Evolutionary conservation across 2,113 vertebrate species (phyloP), one percentile per base, ranked within the genome.

Genomic region (Mixornis gularis): DNA sequence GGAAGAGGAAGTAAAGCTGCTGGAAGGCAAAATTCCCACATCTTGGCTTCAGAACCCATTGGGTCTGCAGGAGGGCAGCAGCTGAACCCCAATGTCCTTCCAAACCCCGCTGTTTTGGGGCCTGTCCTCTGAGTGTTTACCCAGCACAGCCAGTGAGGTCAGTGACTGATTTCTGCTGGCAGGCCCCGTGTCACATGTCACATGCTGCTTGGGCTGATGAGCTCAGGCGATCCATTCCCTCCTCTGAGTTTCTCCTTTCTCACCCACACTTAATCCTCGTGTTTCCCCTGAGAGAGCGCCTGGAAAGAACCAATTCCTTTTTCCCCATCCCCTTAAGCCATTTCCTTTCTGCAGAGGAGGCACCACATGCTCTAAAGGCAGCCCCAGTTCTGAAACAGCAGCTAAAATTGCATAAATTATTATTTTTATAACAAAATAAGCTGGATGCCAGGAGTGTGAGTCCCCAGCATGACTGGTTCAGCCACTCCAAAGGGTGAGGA

Each of bases 251-350:
- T 58, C 89, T 77, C 8, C 0, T 51, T 89, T 70, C 32, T 71
- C 74, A 34, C 49, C 40, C 65, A 1, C 17, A 44, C 22, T 63
- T n/a, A 48, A 78, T 59, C 56, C 62, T 32, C 3, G 0, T 60
- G n/a, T 52, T 85, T 62, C 13, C 46, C 16, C 12, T 0, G 0
- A 73, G 55, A 82, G 38, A 69, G 13, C 0, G 0, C 30, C 77
- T 71, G 40, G 41, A 36, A 60, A 72, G 13, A 85, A 19, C 18
- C 1, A 1, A 8, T 56, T 88, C 59, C 34, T 65, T 32, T 60
- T 76, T 29, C 43, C 12, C 11, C 13, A 1, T 65, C 53, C 27
- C 56, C n/a, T 87, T 44, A 34, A 79, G 22, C 46, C 8, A 2
- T 65, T 62, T 43, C 21, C 5, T 48, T 5, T 44, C 46, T 38